A percentile compares a stretch with the other conserved stretches of the same genome.
These are phyloP conservation scores for Priocnemis perturbator DNA, from an alignment of 2,888 invertebrate species.

Conservation along the genomic window DNA sequence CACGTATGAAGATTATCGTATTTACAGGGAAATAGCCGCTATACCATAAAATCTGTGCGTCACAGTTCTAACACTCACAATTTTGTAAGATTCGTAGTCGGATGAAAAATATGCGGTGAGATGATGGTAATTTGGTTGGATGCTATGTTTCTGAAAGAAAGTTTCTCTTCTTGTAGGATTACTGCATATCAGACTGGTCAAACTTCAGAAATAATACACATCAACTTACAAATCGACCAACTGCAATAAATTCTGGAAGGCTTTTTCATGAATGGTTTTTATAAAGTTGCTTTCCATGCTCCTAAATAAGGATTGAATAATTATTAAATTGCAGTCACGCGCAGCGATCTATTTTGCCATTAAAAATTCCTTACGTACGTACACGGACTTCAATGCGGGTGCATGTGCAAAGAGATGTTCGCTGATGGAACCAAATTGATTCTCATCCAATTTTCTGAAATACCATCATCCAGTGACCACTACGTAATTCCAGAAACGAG, in stretches of 20 bases:
- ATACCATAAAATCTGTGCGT: not conserved
- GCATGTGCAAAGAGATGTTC: constrained; percentile 75
- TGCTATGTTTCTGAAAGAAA: constrained; percentile 75
- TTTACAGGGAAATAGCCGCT: constrained; percentile 30
- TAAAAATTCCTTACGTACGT: constrained; percentile 64
- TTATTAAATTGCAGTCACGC: constrained; percentile 5
- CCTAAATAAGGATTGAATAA: constrained; percentile 56
- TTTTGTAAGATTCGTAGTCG: constrained; percentile 74
- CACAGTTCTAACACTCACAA: constrained; percentile 74
- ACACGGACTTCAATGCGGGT: constrained; percentile 76
- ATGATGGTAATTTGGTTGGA: constrained; percentile 75
- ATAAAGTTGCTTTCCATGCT: constrained; percentile 74
- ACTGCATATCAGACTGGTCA: not conserved
- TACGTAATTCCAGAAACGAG: not conserved
- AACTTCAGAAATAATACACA: not conserved
- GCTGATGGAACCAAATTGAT: constrained; percentile 75
- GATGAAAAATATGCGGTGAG: constrained; percentile 73
- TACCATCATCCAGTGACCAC: not conserved
- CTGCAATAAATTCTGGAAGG: constrained; percentile 74
- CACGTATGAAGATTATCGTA: constrained; percentile 53
- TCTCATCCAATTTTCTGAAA: constrained; percentile 75
- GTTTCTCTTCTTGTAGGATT: constrained; percentile 12
- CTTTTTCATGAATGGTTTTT: constrained; percentile 72
- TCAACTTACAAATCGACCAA: constrained; percentile 77
- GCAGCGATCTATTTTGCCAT: not conserved